phyloP scores from a whole-genome alignment of 53 echinoderm and acorn worm species.

The Glandiceps talaboti region DNA sequence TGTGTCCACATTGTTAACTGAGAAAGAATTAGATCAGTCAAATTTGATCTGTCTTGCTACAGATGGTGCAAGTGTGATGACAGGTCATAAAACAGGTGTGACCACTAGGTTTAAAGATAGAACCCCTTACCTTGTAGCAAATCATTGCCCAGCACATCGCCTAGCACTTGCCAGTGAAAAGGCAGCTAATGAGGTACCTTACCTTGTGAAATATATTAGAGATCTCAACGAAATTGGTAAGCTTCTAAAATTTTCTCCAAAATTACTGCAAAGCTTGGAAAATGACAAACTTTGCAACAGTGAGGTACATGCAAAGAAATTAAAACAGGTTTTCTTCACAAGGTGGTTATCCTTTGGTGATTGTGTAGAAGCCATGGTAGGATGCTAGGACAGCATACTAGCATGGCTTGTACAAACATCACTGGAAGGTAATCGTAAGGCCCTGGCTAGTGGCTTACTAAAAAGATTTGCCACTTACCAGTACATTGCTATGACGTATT shows the following conservation, averaged over 20 bases:
- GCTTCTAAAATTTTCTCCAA: neutral
- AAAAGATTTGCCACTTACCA: neutral
- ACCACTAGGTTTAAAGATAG: neutral
- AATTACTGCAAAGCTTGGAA: neutral
- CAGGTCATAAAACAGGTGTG: neutral
- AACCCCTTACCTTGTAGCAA: neutral
- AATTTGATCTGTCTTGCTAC: neutral
- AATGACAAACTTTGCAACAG: neutral
- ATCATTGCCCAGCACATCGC: neutral
- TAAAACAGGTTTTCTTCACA: neutral
- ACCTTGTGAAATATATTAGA: neutral
- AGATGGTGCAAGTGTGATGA: neutral
- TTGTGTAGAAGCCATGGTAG: neutral
- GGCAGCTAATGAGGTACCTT: neutral
- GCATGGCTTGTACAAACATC: neutral
- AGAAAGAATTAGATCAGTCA: neutral
- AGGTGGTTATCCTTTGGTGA: neutral
- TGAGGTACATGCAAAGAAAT: neutral
- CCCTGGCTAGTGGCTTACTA: neutral
- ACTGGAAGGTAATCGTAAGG: neutral
- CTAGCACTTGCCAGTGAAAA: neutral
- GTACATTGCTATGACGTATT: neutral
- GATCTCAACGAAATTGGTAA: neutral
- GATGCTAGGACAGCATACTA: neutral
- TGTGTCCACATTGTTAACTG: neutral